These are phyloP conservation scores for Tachuris rubrigastra DNA, from an alignment of 2,113 vertebrate species.

Conservation along the genomic window DNA sequence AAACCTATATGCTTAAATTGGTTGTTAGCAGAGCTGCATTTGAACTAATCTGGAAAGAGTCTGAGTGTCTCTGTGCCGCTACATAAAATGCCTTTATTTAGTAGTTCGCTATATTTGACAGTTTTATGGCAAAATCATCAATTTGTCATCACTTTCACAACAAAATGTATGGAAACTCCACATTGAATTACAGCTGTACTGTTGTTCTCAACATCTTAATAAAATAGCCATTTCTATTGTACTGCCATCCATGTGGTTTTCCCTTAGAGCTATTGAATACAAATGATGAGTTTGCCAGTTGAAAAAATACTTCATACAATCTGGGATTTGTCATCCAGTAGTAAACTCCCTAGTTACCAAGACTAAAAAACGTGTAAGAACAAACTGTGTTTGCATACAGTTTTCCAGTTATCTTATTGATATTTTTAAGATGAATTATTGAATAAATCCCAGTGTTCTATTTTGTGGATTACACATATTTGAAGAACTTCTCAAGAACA, in stretches of 20 bases:
- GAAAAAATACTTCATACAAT: not conserved
- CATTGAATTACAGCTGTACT: slow-evolving; percentile 46
- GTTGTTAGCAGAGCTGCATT: not conserved
- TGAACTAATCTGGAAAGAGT: not conserved
- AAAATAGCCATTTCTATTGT: slow-evolving; percentile 39
- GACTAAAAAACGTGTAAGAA: not conserved
- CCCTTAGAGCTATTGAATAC: slow-evolving; percentile 23
- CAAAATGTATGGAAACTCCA: slow-evolving; percentile 31
- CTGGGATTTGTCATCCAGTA: slow-evolving; percentile 6
- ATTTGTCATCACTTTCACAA: slow-evolving; percentile 50
- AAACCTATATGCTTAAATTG: not conserved
- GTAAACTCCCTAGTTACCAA: slow-evolving; percentile 10
- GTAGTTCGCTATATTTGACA: slow-evolving; percentile 59
- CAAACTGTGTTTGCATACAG: not conserved
- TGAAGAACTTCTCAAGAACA: not conserved
- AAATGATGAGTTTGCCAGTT: slow-evolving; percentile 24
- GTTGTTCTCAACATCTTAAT: slow-evolving; percentile 46
- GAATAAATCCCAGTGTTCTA: not conserved
- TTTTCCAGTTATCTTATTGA: not conserved
- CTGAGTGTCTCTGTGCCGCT: not conserved
- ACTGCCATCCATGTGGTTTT: slow-evolving; percentile 39
- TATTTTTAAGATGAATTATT: not conserved
- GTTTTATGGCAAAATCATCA: slow-evolving; percentile 67
- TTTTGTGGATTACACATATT: not conserved
- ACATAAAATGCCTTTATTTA: slow-evolving; percentile 41